Evolutionary conservation across 2,797 vertebrate genomes (phyloP).

Genomic region (Acridotheres tristis): DNA sequence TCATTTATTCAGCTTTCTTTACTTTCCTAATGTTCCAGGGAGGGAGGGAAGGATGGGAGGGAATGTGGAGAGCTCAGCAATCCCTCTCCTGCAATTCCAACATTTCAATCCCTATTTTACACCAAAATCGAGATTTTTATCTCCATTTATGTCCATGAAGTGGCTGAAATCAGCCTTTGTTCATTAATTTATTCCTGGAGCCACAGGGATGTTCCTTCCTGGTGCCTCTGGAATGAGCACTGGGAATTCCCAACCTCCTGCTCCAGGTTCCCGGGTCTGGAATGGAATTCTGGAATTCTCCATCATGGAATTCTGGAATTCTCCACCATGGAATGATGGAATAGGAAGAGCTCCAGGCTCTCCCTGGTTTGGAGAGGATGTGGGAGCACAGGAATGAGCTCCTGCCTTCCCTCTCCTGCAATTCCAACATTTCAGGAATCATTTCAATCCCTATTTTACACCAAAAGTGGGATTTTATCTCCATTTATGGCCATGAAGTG

Average conservation of each 20-base stretch:
- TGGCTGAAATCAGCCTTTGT: neutral
- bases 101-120: rapidly evolving
- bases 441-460: no score
- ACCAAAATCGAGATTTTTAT: neutral
- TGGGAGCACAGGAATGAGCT: neutral
- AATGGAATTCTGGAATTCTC: no score
- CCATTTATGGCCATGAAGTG: no score
- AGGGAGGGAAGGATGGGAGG: neutral
- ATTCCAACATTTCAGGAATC: neutral
- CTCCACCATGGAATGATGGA: neutral
- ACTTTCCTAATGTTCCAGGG: constrained; percentile 50
- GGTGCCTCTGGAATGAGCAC: neutral
- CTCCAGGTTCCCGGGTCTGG: neutral
- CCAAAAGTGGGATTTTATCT: neutral
- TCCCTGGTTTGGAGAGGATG: neutral
- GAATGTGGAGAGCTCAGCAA: neutral
- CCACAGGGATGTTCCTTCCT: no score
- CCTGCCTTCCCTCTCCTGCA: neutral
- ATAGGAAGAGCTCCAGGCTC: neutral
- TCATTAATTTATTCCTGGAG: neutral
- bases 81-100: neutral
- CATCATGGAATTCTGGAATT: neutral
- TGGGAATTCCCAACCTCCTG: neutral
- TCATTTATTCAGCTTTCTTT: constrained; percentile 68
- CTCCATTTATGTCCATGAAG: neutral